phyloP scores from a whole-genome alignment of 2,888 invertebrate genomes.

The Halocaridina rubra region DNA sequence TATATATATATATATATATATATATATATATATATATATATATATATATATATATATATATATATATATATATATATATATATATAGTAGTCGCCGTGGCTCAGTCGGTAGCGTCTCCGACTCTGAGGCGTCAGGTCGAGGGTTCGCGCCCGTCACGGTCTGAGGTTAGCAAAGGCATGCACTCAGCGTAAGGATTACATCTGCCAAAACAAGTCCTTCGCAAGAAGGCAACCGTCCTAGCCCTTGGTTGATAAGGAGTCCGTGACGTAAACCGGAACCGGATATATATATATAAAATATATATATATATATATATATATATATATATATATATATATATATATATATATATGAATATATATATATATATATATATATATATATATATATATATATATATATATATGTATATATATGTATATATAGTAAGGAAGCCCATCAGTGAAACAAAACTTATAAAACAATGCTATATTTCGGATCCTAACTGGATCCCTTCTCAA shows the following conservation, averaged over 20 bases:
- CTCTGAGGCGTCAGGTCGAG: too few relatives aligned
- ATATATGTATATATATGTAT: background rate
- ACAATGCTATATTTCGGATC: too few relatives aligned
- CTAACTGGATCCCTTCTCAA: too few relatives aligned
- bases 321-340: slow-evolving; percentile 2
- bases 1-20: background rate
- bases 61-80: background rate
- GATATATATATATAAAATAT: background rate
- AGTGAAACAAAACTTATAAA: too few relatives aligned
- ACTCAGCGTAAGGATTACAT: too few relatives aligned
- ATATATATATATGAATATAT: background rate
- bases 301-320: background rate
- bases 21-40: background rate
- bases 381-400: background rate
- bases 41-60: background rate
- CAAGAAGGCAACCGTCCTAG: too few relatives aligned
- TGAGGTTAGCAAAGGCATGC: too few relatives aligned
- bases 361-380: slow-evolving; percentile 5
- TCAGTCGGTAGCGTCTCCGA: too few relatives aligned
- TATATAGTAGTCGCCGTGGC: background rate
- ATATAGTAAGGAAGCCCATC: background rate
- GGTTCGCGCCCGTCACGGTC: too few relatives aligned
- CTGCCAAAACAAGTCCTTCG: too few relatives aligned
- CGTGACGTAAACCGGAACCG: too few relatives aligned
- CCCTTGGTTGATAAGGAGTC: too few relatives aligned